These are phyloP conservation scores for Cebidichthys violaceus DNA, from an alignment of 2,113 vertebrate genomes.

Conservation along the genomic window DNA sequence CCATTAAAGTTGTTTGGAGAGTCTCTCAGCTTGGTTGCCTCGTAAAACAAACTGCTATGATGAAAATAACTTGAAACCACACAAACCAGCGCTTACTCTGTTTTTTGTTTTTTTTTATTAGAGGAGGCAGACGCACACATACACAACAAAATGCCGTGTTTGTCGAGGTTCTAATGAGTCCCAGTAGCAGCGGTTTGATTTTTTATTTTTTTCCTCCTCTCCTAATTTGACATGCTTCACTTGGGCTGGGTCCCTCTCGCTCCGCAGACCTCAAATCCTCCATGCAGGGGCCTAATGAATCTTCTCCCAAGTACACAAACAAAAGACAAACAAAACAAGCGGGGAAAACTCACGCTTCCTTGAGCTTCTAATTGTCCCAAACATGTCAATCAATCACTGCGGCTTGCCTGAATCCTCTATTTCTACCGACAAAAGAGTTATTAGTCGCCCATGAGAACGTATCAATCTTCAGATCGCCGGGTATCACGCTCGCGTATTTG, in stretches of 20 bases:
- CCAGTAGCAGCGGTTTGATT: constrained; percentile 76
- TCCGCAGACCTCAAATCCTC: constrained; percentile 72
- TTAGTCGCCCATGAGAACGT: constrained; percentile 42
- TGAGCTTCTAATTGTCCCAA: constrained; percentile 71
- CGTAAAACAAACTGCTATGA: constrained; percentile 75
- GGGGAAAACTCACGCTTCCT: constrained; percentile 59
- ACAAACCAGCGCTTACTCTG: constrained; percentile 48
- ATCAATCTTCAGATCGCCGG: constrained; percentile 31
- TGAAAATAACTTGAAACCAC: constrained; percentile 74
- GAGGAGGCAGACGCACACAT: constrained; percentile 54
- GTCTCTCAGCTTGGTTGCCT: constrained; percentile 64
- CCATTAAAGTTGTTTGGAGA: constrained; percentile 78
- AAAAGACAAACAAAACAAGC: constrained; percentile 69
- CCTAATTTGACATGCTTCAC: constrained; percentile 85
- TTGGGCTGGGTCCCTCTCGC: constrained; percentile 76
- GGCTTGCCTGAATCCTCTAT: constrained; percentile 27
- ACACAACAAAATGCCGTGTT: constrained; percentile 69
- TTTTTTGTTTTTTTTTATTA: no score
- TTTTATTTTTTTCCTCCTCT: constrained; percentile 54
- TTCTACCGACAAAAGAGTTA: constrained; percentile 34
- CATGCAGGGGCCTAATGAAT: constrained; percentile 79
- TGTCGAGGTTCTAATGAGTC: constrained; percentile 83
- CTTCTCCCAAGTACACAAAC: constrained; percentile 68
- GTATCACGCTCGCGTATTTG: constrained; percentile 35
- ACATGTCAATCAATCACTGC: constrained; percentile 71